Evolutionary conservation across 2,888 invertebrate genomes (phyloP), one percentile per base, ranked within the genome.

Genomic region (Drosophila mercatorum): DNA sequence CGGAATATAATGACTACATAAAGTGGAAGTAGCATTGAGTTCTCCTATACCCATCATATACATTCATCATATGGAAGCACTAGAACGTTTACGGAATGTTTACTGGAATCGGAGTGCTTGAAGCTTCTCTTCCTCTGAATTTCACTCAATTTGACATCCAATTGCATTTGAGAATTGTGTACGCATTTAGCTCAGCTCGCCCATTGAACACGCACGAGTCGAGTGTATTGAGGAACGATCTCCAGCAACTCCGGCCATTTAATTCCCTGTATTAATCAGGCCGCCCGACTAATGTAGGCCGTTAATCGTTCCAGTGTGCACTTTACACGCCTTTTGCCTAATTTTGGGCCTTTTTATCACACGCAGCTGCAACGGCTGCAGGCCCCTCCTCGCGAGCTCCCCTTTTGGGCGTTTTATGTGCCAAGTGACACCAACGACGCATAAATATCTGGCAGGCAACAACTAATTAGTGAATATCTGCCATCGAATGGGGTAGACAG

Each of bases 311-410:
- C 78, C 72, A 77, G 80, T 82, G 79, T 86, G 83, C 90, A 88
- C 83, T 91, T 90, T 90, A 91, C 91, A 89, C 85, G 91, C 61
- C 80, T 83, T 82, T 81, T 83, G 80, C 90, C 89, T 90, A 91
- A 91, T 89, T 91, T 91, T 80, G 81, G 82, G 81, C 75, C 78
- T 81, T 91, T 92, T 91, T 91, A 92, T 92, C 88, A 73, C 80
- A 84, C 90, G 87, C 92, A 92, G 92, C 92, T 92, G 92, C 91
- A 83, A 55, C 44, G 22, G 43, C 55, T n/a, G 31, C 49, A 28
- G 47, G 10, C 52, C 34, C 36, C 31, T 34, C 31, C 31, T 34
- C 31, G 31, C 31, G 31, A 34, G 31, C 31, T 34, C 31, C 55
- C 0, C 40, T 5, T 11, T 14, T 41, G 6, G 41, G 26, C 12